A percentile compares a stretch with the other conserved stretches of the same genome.
These are phyloP conservation scores for Felis chaus DNA, from an alignment of 2,113 vertebrate species.

Conservation along the genomic window DNA sequence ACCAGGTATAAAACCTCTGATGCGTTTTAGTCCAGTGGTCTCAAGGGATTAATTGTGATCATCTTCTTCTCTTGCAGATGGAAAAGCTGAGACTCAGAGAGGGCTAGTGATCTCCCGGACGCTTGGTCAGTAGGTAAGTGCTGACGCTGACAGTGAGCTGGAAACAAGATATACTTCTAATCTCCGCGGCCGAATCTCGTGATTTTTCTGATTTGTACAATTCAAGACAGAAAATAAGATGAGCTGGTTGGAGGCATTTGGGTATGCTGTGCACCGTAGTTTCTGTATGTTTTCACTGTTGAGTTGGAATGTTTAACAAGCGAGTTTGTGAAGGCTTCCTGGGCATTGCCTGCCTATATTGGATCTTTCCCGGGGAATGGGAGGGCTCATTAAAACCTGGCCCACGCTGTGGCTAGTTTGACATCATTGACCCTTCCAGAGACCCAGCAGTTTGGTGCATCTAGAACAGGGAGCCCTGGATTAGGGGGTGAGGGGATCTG, in stretches of 20 bases:
- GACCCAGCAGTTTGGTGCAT: neutral
- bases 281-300: neutral
- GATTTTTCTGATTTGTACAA: neutral
- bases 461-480: neutral
- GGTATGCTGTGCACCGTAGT: neutral
- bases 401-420: neutral
- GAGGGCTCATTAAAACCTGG: neutral
- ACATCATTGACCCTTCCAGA: neutral
- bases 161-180: neutral
- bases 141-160: neutral
- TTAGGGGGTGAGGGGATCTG: neutral
- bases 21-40: neutral
- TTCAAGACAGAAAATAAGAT: neutral
- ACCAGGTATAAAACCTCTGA: neutral
- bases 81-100: slow-evolving; percentile 70
- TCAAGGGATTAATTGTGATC: slow-evolving; percentile 26
- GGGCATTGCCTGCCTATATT: neutral
- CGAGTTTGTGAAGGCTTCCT: neutral
- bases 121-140: slow-evolving; percentile 68
- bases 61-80: slow-evolving; percentile 78
- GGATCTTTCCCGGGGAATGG: neutral
- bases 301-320: neutral
- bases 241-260: neutral
- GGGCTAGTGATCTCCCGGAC: slow-evolving; percentile 48
- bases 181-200: neutral